These are phyloP conservation scores for Oscheius sp. DNA, from an alignment of 2,888 invertebrate genomes.

Conservation along the genomic window DNA sequence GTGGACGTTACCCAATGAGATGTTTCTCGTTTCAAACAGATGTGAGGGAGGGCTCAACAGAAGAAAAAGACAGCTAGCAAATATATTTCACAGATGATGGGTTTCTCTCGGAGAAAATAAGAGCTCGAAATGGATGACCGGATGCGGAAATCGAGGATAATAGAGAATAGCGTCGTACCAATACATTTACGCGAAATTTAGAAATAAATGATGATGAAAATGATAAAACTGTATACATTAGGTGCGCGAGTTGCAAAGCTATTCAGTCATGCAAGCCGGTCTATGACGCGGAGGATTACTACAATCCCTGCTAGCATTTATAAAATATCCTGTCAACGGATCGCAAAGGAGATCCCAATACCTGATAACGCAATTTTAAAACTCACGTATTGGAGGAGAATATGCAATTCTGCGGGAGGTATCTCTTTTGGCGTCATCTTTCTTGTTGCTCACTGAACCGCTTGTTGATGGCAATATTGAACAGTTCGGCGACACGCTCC, in stretches of 20 bases:
- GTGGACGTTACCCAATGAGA: slow-evolving; percentile 11
- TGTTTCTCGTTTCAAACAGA: slow-evolving; percentile 23
- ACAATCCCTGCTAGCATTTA: background rate
- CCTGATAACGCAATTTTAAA: no score
- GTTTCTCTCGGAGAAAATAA: background rate
- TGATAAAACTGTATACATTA: slow-evolving; percentile 16
- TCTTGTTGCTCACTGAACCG: no score
- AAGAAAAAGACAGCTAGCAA: background rate
- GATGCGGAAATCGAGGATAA: background rate
- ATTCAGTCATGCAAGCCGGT: slow-evolving; percentile 7
- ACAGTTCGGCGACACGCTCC: no score
- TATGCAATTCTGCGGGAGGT: no score
- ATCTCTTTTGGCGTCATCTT: no score
- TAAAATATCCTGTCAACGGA: no score
- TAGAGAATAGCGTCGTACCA: no score
- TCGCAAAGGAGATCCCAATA: no score
- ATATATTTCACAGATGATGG: background rate
- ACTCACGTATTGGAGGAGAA: no score
- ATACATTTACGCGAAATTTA: no score
- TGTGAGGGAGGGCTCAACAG: slow-evolving; percentile 5
- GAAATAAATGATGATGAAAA: no score
- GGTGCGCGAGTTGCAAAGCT: slow-evolving; percentile 17
- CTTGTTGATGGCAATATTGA: no score
- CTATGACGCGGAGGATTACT: slow-evolving; percentile 17
- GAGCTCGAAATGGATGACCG: background rate